Percentiles rank a stretch among this genome's conserved stretches.
Evolutionary conservation across 1,140 invertebrate species (phyloP).

Genomic region (Octopus sinensis): DNA sequence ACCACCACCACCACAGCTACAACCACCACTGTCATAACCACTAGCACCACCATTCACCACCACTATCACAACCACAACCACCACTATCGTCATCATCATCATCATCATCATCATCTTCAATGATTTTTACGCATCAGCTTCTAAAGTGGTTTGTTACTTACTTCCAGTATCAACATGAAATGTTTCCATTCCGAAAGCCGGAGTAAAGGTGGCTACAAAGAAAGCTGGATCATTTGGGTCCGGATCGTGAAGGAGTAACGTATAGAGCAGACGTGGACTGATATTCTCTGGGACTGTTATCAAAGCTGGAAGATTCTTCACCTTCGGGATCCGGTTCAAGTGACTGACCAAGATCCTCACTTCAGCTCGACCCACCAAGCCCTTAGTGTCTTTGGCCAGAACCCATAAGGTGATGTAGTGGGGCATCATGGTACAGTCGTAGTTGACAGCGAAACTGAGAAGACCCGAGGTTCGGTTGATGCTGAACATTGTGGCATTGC

Average conservation of each 20-base stretch:
- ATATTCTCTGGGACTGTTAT: neutral
- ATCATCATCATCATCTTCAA: too few relatives aligned
- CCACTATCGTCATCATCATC: too few relatives aligned
- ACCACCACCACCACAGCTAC: too few relatives aligned
- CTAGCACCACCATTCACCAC: too few relatives aligned
- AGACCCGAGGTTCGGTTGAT: neutral
- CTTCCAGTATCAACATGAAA: conserved; percentile 1
- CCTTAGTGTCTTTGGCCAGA: neutral
- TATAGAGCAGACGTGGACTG: neutral
- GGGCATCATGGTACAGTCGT: conserved; percentile 6
- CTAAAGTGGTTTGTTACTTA: neutral
- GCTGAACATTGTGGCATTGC: neutral
- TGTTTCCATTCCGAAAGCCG: neutral
- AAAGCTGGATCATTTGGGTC: neutral
- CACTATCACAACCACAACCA: too few relatives aligned
- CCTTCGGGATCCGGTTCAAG: neutral
- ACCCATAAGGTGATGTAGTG: neutral
- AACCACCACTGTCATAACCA: too few relatives aligned
- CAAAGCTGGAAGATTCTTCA: neutral
- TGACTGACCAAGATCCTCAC: neutral
- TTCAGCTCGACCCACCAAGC: neutral
- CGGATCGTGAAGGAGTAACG: neutral
- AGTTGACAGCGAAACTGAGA: neutral
- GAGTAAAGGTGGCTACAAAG: neutral
- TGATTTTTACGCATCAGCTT: too few relatives aligned